Base-by-base conservation (phyloP, 2,797 vertebrate genomes). In the Columba guinea region DNA sequence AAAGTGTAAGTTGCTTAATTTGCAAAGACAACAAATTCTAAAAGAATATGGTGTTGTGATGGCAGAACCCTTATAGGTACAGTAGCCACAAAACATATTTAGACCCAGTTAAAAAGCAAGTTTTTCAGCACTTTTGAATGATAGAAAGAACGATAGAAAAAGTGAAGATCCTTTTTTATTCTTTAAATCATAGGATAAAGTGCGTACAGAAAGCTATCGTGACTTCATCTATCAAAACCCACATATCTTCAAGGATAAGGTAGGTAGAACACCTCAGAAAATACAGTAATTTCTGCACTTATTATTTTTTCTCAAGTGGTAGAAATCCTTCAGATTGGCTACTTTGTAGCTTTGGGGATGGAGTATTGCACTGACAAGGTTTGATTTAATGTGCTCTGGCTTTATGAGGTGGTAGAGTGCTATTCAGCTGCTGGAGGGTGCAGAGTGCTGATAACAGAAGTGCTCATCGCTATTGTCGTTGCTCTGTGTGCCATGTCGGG, bases 211-310 rank as follows among this genome's bases (percentile, higher is more conserved):
- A 97, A 99, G 98, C 96, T 99, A 99, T 97, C 97, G 99, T 19
- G 98, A 99, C 97, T 99, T 99, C 98, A 98, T 99, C 96, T 99
- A 98, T 96, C 95, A 96, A 86, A 99, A 99, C 96, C 96, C 98
- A 10, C 99, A 99, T 17, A 97, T 99, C 95, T 99, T 99, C 98
- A 98, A 97, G 98, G 99, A 99, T 97, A 99, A 99, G 99, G 99
- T 99, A 95, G 98, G 98, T 90, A 67, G 63, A 64, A 10, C 26
- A 41, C 10, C 48, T 93, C 73, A 48, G 56, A 63, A 90, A 48
- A 63, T 56, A 28, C 18, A 76, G 18, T 83, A 3, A 48, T 78
- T 91, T 56, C 55, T 84, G 21, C 0, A 5, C 27, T 71, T 41
- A 60, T 3, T 87, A 12, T 87, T 68, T 67, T 67, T 62, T 53